A percentile compares a stretch with the other conserved stretches of the same genome.
Conservation (phyloP, 2,888 invertebrate genomes). For the Ichneumon xanthorius region DNA sequence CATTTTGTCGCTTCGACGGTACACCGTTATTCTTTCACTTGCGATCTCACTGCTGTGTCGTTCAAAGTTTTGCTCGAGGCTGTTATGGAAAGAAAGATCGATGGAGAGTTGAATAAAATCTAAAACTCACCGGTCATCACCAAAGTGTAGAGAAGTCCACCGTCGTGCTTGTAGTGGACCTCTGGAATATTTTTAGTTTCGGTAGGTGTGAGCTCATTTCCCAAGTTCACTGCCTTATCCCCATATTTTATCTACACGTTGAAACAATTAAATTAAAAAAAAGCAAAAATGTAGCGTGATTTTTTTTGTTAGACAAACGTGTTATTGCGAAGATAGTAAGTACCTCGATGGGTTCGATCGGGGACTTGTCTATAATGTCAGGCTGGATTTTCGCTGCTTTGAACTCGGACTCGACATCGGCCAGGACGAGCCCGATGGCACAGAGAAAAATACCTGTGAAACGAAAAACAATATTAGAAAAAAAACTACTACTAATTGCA, state of each 20-base stretch:
- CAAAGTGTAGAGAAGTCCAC: constrained; percentile 83
- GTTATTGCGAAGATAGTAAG: constrained; percentile 15
- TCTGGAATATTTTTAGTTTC: constrained; percentile 80
- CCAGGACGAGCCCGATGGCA: constrained; percentile 70
- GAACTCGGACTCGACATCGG: constrained; percentile 80
- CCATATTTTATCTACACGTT: constrained; percentile 80
- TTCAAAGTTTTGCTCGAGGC: background rate
- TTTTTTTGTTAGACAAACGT: background rate
- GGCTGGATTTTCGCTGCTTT: constrained; percentile 80
- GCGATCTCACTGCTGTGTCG: background rate
- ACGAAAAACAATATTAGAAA: background rate
- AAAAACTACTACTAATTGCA: background rate
- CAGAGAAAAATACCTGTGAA: constrained; percentile 75
- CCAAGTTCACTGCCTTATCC: constrained; percentile 77
- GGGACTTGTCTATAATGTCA: constrained; percentile 80
- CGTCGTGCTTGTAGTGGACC: constrained; percentile 82
- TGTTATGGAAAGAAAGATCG: background rate
- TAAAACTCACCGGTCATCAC: constrained; percentile 79
- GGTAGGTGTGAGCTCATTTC: constrained; percentile 81
- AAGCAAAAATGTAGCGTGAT: background rate
- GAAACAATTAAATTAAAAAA: constrained; percentile 5
- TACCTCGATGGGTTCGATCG: constrained; percentile 81
- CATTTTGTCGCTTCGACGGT: background rate
- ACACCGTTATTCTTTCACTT: background rate
- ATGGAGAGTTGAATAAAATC: background rate